Evolutionary conservation across 53 echinoderm and acorn worm genomes (phyloP), one percentile per base, ranked within the genome.

Genomic region (Patiria pectinifera): DNA sequence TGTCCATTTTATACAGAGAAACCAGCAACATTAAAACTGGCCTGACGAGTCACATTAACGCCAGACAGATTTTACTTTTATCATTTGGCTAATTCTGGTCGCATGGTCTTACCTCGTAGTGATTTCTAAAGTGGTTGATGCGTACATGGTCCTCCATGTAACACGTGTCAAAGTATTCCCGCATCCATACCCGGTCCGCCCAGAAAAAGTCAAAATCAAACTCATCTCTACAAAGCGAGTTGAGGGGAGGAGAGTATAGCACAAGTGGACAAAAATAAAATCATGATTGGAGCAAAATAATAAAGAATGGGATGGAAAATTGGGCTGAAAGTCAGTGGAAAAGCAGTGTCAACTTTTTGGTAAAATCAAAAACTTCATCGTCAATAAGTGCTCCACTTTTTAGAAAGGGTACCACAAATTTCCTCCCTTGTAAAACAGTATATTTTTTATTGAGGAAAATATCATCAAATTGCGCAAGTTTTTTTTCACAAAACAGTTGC

Each of bases 101-200:
- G n/a, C 22, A 35, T 59, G 53, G 59, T 47, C 95, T 95, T 85
- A 98, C 99, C 99, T 98, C 99, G 88, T 98, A 98, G 80, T 98
- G 97, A 85, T 97, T 98, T 47, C 97, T 87, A 84, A 96, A 99
- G 80, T 97, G 97, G 89, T 99, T 99, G 87, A 99, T 97, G 76
- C 97, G 92, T 44, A 99, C 99, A 94, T 99, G 96, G 86, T 99
- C 99, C 77, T 99, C 96, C 96, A 99, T 96, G 84, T 94, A 97
- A 82, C 96, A 96, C 80, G 97, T 96, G 85, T 99, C 99, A 96
- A 99, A 99, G 91, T 99, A 97, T 83, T 99, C 98, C 83, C 82
- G 90, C 98, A 98, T 98, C 98, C 96, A 96, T 80, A 94, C 95
- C 69, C 96, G 93, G 76, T 98, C 98, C 69, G 98, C 98, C 98